Evolutionary conservation across 2,113 vertebrate genomes (phyloP), one percentile per base, ranked within the genome.

Genomic region (Phaetusa simplex): DNA sequence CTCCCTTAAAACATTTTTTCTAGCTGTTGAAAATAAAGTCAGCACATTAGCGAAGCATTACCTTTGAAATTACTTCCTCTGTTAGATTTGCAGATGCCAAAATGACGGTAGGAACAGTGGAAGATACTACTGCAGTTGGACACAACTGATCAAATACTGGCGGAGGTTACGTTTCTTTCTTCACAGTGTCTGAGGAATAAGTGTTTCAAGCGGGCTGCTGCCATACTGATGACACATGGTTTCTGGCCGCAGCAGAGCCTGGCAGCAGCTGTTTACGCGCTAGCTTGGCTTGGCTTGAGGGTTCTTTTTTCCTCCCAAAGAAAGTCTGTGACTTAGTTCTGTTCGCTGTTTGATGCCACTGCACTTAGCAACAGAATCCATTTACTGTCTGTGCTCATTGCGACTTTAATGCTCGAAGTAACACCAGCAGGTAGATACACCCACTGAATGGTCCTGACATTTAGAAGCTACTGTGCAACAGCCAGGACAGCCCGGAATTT

Each of bases 171-270:
- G 6, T 72, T 93, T 69, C 84, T 53, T 62, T 43, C 87, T 38
- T 32, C 82, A 55, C 94, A 89, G 91, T 70, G 85, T 85, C 85
- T 82, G 71, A 73, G 92, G 90, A 93, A 30, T 88, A 56, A 74
- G 16, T 14, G 78, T 79, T 32, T 73, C 18, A 38, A 71, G 66
- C 3, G 7, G 82, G 90, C 91, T 96, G 93, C 72, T 91, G 88
- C 81, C 64, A 4, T 50, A 12, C 86, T 74, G 83, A 61, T 82
- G 83, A 84, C 91, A 77, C 83, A 14, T 8, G 79, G 76, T 7
- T 76, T 42, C 82, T 92, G 85, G 53, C 84, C 2, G 0, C 24
- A 34, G 71, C 82, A 50, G 66, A 85, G 92, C 88, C 71, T 40
- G 6, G 93, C 80, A 66, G 86, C 91, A 95, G 91, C 89, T 92